Evolutionary conservation across 2,888 invertebrate species (phyloP).

Genomic region (Zeuzera pyrina): DNA sequence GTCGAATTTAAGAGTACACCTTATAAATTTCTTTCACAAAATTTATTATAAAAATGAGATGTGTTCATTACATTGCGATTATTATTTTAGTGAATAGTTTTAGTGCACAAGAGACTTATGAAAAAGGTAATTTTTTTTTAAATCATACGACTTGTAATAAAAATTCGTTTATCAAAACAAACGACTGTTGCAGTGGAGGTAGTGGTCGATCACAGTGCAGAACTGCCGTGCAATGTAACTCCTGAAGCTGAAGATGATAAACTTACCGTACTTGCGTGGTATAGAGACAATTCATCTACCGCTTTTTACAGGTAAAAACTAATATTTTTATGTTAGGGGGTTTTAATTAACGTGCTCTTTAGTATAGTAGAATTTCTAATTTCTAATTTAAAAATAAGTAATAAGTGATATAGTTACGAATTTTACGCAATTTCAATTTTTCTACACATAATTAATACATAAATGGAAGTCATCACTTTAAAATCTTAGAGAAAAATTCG

Average conservation of each 20-base stretch:
- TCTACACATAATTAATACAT: too few species aligned
- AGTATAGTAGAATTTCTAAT: background rate
- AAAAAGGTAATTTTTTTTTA: slow-evolving; percentile 36
- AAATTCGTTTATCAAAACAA: too few species aligned
- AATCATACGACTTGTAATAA: too few species aligned
- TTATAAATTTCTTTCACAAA: slow-evolving; percentile 12
- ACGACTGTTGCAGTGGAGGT: slow-evolving; percentile 53
- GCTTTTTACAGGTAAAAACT: slow-evolving; percentile 53
- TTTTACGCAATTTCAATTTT: too few species aligned
- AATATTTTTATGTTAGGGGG: background rate
- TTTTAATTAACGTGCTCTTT: background rate
- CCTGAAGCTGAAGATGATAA: slow-evolving; percentile 43
- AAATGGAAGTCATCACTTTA: too few species aligned
- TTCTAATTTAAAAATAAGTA: background rate
- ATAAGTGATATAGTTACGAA: slow-evolving; percentile 6
- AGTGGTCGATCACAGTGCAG: slow-evolving; percentile 45
- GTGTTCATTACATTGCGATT: slow-evolving; percentile 27
- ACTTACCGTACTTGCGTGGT: slow-evolving; percentile 55
- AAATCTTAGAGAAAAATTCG: too few species aligned
- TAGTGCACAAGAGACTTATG: slow-evolving; percentile 35
- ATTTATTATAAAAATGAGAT: too few species aligned
- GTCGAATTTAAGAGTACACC: slow-evolving; percentile 23
- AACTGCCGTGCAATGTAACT: slow-evolving; percentile 54
- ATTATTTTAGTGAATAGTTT: slow-evolving; percentile 23
- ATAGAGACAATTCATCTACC: slow-evolving; percentile 41